These are phyloP conservation scores for Lathronympha strigana DNA, from an alignment of 2,888 invertebrate genomes.

Conservation along the genomic window DNA sequence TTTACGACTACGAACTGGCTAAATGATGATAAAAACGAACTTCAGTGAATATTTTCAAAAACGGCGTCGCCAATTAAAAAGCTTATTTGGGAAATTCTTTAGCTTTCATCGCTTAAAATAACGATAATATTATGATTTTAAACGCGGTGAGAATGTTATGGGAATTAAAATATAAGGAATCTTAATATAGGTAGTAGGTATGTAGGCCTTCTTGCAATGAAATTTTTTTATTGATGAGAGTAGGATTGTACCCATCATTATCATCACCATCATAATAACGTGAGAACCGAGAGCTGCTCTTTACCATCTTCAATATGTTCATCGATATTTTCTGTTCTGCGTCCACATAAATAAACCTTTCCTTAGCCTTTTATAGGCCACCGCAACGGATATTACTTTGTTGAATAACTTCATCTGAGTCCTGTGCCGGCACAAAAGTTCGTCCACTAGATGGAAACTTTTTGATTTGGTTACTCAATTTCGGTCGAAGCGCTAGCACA, in stretches of 20 bases:
- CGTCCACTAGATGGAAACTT: slow-evolving; percentile 29
- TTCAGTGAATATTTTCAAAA: slow-evolving; percentile 24
- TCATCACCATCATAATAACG: too few species aligned
- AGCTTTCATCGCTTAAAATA: not conserved
- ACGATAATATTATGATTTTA: not conserved
- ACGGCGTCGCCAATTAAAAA: slow-evolving; percentile 16
- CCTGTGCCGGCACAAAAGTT: slow-evolving; percentile 17
- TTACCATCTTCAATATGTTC: too few species aligned
- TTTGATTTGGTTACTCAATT: slow-evolving; percentile 38
- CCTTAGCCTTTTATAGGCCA: not conserved
- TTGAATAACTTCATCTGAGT: slow-evolving; percentile 3
- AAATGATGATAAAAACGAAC: slow-evolving; percentile 24
- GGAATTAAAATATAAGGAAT: too few species aligned
- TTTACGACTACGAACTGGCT: slow-evolving; percentile 30
- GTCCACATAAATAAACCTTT: too few species aligned
- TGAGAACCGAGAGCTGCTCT: too few species aligned
- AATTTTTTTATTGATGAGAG: too few species aligned
- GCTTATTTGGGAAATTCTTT: slow-evolving; percentile 13
- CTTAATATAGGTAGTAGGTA: too few species aligned
- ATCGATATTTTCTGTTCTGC: not conserved
- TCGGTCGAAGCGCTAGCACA: slow-evolving; percentile 12
- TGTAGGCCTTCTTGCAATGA: too few species aligned
- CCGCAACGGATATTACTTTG: not conserved
- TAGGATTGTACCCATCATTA: too few species aligned
- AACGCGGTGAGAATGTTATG: too few species aligned